Conservation (phyloP, 2,797 vertebrate genomes). For the Sylvia borin region DNA sequence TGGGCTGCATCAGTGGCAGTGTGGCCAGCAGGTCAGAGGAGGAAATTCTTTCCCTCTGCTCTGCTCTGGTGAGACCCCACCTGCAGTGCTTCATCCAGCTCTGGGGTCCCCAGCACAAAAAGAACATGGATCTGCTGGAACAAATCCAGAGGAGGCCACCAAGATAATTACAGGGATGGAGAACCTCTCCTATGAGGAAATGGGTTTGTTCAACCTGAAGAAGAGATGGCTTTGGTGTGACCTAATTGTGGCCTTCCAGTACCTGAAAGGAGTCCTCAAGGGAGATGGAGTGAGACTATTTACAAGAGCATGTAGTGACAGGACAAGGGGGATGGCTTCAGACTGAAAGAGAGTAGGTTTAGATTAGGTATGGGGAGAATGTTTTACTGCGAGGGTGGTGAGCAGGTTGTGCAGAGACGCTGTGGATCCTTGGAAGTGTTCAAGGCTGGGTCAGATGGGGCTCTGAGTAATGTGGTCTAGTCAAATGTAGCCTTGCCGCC, state of each 20-base stretch:
- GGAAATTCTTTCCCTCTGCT: not conserved
- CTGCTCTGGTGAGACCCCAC: not conserved
- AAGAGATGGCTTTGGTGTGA: not conserved
- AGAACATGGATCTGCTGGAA: no score
- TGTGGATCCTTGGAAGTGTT: not conserved
- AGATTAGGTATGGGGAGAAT: not conserved
- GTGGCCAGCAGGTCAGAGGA: no score
- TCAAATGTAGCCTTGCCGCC: not conserved
- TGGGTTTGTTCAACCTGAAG: not conserved
- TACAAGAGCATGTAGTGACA: no score
- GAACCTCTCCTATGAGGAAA: not conserved
- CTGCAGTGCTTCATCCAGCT: not conserved
- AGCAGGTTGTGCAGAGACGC: not conserved
- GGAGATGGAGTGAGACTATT: not conserved
- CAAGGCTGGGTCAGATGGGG: not conserved
- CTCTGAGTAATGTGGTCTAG: not conserved
- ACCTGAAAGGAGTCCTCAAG: not conserved
- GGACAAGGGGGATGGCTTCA: not conserved
- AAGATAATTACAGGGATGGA: not conserved
- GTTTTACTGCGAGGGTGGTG: not conserved
- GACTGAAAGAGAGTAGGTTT: not conserved
- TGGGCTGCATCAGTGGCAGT: not conserved
- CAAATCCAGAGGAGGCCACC: not conserved
- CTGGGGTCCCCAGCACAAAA: not conserved
- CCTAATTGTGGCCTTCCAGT: not conserved